A percentile compares a stretch with the other conserved stretches of the same genome.
phyloP scores from a whole-genome alignment of 2,797 vertebrate genomes.

The Heliangelus exortis region DNA sequence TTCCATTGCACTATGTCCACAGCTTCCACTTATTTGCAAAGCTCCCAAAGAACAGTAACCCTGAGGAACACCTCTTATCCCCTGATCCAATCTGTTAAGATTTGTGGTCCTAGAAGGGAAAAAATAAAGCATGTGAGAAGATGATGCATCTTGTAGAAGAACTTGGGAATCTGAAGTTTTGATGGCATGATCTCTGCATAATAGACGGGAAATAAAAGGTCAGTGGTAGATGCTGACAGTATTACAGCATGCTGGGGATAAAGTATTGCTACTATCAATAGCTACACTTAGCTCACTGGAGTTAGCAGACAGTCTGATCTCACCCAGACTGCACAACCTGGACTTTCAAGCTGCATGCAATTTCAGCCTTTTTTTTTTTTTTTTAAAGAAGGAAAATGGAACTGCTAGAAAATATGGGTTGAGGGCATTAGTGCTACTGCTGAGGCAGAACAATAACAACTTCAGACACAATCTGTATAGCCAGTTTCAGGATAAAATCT shows the following conservation, averaged over 20 bases:
- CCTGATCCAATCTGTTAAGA: background rate
- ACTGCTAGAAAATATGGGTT: conserved; percentile 22
- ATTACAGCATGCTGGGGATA: conserved; percentile 33
- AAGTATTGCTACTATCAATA: conserved; percentile 13
- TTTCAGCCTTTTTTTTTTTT: background rate
- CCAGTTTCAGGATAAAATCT: conserved; percentile 55
- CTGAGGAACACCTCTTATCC: background rate
- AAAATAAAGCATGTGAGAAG: background rate
- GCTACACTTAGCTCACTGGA: background rate
- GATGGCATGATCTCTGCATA: background rate
- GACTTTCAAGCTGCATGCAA: background rate
- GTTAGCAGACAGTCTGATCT: conserved; percentile 35
- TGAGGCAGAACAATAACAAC: conserved; percentile 39
- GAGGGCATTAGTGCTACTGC: conserved; percentile 19
- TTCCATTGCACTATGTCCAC: background rate
- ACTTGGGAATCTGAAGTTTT: background rate
- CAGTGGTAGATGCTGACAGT: conserved; percentile 10
- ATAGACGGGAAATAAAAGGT: conserved; percentile 27
- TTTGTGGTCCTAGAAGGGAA: background rate
- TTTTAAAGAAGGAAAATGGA: background rate
- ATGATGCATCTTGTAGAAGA: background rate
- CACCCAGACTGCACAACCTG: conserved; percentile 2
- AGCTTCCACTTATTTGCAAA: background rate
- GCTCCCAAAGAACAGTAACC: background rate
- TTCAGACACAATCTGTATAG: conserved; percentile 54